Evolutionary conservation across 1,140 invertebrate species (phyloP), one percentile per base, ranked within the genome.

Genomic region (Euura lappo): DNA sequence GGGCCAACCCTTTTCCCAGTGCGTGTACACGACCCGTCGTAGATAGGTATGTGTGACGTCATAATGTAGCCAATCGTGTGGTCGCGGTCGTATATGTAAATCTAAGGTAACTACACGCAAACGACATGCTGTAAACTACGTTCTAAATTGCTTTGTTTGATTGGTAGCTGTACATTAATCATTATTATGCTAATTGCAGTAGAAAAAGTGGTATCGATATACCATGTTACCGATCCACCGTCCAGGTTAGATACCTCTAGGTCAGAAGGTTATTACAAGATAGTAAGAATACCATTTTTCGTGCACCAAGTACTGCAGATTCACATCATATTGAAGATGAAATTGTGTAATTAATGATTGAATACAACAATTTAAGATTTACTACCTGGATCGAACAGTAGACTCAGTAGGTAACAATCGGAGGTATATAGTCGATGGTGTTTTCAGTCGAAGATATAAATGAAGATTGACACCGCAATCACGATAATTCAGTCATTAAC

Each of bases 91-190:
- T 77, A 78, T 86, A 87, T 87, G 87, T 83, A 88, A 88, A 88
- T 87, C 83, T 81, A 81, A 83, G 76, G 73, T 81, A 81, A 81
- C 75, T 77, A 82, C 84, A 84, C 82, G 84, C 84, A 70, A 78
- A 77, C 80, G 78, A 74, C 76, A 79, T 72, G 77, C 76, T 73
- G 80, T 76, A 77, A 77, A 78, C 51, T 75, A 79, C 78, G 51
- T 84, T 83, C 83, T 81, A 83, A 84, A 85, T 85, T 83, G 80
- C 81, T 82, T 80, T 79, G 78, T 85, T 85, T 85, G 82, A 86
- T 86, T 84, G 81, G 80, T 77, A 74, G 76, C 79, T 75, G 75
- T 79, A 76, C 74, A 78, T 82, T 85, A 84, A 85, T 79, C 79
- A 79, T 82, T 83, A 76, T 79, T 80, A 79, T 80, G 78, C 80